Evolutionary conservation across 1,140 invertebrate species (phyloP), one percentile per base, ranked within the genome.

Genomic region (Vanessa tameamea): DNA sequence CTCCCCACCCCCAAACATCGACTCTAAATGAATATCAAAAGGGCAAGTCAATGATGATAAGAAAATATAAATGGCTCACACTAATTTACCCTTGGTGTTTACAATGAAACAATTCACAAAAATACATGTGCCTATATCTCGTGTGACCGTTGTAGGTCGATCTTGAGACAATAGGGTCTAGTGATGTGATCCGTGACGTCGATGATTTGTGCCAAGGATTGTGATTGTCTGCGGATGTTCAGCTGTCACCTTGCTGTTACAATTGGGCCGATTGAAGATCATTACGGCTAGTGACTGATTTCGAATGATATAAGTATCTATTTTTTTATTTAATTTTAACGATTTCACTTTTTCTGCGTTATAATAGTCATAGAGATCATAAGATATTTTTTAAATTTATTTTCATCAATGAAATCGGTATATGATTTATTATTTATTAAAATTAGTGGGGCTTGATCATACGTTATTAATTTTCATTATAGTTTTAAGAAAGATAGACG

Each of bases 191-290:
- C 86, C 85, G 79, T 87, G 86, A 82, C 76, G 70, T 78, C 68
- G 76, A 80, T 80, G 72, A 84, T 84, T 80, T 69, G 79, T 87
- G 88, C 87, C 88, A 90, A 89, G 88, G 88, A 89, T 84, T 53
- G 87, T 71, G 83, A 84, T 83, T 83, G 81, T 85, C 75, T 15
- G 7, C 81, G 80, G 83, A 85, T 85, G 81, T 76, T 77, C 72
- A 61, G 68, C 79, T 83, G 84, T 88, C 85, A 79, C 85, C 82
- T 89, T 87, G 83, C 76, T 59, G 70, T 78, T 71, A 69, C 61
- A 85, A 87, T 78, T 82, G 75, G 82, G 78, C 78, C 80, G 77
- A 82, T 80, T 73, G 77, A 83, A 82, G 76, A 80, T 72, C 68
- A 76, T 12, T 26, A 61, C 53, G 9, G 12, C 1, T 26, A n/a